Evolutionary conservation across 1,140 invertebrate genomes (phyloP).

Genomic region (Drosophila sp.): DNA sequence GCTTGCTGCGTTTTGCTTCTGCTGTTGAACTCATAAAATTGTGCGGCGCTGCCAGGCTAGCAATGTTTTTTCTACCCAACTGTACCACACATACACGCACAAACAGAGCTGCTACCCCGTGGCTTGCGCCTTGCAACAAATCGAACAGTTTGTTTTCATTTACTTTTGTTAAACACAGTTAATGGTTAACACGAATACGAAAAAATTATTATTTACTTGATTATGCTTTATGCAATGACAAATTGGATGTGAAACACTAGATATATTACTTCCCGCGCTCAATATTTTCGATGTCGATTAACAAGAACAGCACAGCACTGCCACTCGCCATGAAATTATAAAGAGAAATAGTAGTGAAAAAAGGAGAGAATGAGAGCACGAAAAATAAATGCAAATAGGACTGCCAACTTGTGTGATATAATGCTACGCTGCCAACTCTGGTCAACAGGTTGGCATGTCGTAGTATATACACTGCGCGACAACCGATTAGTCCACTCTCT

Average conservation of each 20-base stretch:
- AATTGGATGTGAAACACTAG: constrained; percentile 37
- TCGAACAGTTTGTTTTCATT: constrained; percentile 25
- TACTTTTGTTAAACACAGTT: constrained; percentile 5
- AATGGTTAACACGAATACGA: constrained; percentile 16
- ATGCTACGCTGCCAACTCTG: constrained; percentile 28
- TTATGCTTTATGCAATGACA: constrained; percentile 47
- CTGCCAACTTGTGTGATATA: constrained; percentile 32
- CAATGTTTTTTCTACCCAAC: constrained; percentile 80
- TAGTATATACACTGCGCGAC: too few species aligned
- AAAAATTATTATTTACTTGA: constrained; percentile 41
- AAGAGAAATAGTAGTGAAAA: constrained; percentile 51
- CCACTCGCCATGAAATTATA: constrained; percentile 53
- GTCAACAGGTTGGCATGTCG: constrained; percentile 44
- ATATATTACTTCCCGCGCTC: constrained; percentile 61
- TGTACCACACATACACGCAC: constrained; percentile 78
- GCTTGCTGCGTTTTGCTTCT: constrained; percentile 13
- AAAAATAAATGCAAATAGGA: constrained; percentile 13
- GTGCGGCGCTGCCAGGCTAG: constrained; percentile 63
- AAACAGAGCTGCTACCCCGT: constrained; percentile 51
- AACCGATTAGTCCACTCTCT: too few species aligned
- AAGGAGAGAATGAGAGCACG: constrained; percentile 49
- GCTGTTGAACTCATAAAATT: constrained; percentile 34
- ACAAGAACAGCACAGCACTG: constrained; percentile 48
- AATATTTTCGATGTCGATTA: constrained; percentile 59
- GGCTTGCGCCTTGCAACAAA: constrained; percentile 48